These are phyloP conservation scores for Temnothorax ravouxi DNA, from an alignment of 2,888 invertebrate genomes.

Conservation along the genomic window DNA sequence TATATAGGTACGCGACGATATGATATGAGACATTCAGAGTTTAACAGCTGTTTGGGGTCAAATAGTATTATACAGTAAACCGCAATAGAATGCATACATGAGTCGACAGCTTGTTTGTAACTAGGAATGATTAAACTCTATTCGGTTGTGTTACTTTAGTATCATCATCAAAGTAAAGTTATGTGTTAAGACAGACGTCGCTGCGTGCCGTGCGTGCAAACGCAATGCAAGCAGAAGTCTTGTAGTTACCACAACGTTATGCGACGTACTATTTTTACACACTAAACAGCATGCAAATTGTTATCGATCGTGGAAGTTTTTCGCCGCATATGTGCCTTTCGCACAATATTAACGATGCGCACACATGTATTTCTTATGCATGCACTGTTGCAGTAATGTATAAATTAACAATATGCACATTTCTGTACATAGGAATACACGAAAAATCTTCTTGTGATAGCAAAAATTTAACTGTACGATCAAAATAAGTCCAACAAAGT, in stretches of 20 bases:
- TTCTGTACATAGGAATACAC: neutral
- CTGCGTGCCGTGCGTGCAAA: slow-evolving; percentile 12
- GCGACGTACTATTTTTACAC: slow-evolving; percentile 42
- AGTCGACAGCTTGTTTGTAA: neutral
- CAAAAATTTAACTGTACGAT: neutral
- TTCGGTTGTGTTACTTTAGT: neutral
- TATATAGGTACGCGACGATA: neutral
- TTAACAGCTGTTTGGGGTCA: neutral
- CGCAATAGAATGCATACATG: neutral
- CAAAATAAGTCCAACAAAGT: slow-evolving; percentile 5
- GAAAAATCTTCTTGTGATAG: neutral
- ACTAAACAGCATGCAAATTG: slow-evolving; percentile 46
- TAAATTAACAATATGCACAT: neutral
- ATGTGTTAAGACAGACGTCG: neutral
- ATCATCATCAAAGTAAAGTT: neutral
- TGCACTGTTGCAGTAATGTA: neutral
- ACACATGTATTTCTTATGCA: slow-evolving; percentile 14
- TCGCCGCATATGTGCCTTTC: slow-evolving; percentile 17
- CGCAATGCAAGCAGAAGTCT: neutral
- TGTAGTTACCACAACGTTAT: slow-evolving; percentile 3
- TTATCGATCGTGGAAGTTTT: slow-evolving; percentile 42
- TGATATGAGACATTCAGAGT: neutral
- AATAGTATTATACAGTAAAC: neutral
- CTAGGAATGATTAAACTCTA: neutral
- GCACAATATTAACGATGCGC: slow-evolving; percentile 27